Percentiles rank a stretch among this genome's conserved stretches.
Conservation (phyloP, 2,797 vertebrate genomes). For the Gephyroberyx darwinii region DNA sequence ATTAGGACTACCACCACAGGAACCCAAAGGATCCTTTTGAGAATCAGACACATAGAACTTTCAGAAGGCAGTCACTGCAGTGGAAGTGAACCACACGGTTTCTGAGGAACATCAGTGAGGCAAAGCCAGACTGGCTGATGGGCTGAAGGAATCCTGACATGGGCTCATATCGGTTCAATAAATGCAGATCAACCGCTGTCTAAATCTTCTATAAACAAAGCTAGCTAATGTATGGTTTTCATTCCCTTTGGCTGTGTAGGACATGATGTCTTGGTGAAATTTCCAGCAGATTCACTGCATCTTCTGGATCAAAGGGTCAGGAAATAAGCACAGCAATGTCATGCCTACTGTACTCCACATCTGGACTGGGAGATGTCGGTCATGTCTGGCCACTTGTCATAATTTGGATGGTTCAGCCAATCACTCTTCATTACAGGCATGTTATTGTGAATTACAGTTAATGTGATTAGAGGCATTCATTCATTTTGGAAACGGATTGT, state of each 20-base stretch:
- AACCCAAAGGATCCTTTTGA: slow-evolving; percentile 50
- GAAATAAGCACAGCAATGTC: slow-evolving; percentile 37
- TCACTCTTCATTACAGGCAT: slow-evolving; percentile 37
- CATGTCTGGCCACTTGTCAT: slow-evolving; percentile 37
- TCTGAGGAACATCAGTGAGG: slow-evolving; percentile 31
- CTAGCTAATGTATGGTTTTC: slow-evolving; percentile 46
- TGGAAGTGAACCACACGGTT: slow-evolving; percentile 21
- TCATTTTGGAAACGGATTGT: slow-evolving; percentile 39
- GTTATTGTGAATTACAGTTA: slow-evolving; percentile 29
- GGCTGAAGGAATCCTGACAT: slow-evolving; percentile 39
- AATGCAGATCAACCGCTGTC: slow-evolving; percentile 42
- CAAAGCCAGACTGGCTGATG: slow-evolving; percentile 31
- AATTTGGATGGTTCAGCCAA: slow-evolving; percentile 27
- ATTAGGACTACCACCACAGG: slow-evolving; percentile 61
- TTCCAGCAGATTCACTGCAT: slow-evolving; percentile 61
- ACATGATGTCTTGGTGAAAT: slow-evolving; percentile 32
- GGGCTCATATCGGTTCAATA: slow-evolving; percentile 35
- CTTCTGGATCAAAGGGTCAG: slow-evolving; percentile 61
- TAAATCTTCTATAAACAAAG: slow-evolving; percentile 32
- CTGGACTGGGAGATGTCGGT: slow-evolving; percentile 49
- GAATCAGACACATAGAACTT: slow-evolving; percentile 31
- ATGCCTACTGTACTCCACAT: slow-evolving; percentile 59
- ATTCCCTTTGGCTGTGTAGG: slow-evolving; percentile 16
- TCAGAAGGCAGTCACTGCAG: slow-evolving; percentile 14
- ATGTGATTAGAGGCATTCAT: slow-evolving; percentile 30